These are phyloP conservation scores for Oxyruncus cristatus DNA, from an alignment of 2,113 vertebrate genomes.

Conservation along the genomic window DNA sequence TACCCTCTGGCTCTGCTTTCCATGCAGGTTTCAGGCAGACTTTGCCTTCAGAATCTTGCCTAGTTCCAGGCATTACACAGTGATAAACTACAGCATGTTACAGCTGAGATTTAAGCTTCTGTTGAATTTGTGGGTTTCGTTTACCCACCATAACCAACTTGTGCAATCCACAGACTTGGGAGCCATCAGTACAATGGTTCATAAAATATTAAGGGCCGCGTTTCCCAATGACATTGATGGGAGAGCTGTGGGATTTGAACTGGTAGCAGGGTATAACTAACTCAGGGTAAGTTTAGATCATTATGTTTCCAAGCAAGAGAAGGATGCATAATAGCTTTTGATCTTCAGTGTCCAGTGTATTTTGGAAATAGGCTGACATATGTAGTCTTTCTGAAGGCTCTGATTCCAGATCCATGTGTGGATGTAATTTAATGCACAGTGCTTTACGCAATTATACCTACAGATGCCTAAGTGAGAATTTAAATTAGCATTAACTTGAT, in stretches of 20 bases:
- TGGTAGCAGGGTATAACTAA: not conserved
- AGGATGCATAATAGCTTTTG: not conserved
- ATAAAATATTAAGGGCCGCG: not conserved
- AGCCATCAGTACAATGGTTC: not conserved
- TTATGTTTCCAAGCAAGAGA: not conserved
- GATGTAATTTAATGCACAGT: conserved; percentile 27
- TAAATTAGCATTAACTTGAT: conserved; percentile 36
- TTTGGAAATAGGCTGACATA: not conserved
- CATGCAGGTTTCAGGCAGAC: not conserved
- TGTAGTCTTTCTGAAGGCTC: not conserved
- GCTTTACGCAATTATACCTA: conserved; percentile 45
- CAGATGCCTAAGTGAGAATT: conserved; percentile 42
- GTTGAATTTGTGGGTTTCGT: not conserved
- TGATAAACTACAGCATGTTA: not conserved
- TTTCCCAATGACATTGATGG: not conserved
- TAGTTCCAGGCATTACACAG: not conserved
- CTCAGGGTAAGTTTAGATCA: not conserved
- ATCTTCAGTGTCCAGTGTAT: not conserved
- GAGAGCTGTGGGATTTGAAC: not conserved
- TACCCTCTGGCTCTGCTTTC: not conserved
- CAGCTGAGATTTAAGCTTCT: not conserved
- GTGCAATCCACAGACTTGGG: not conserved
- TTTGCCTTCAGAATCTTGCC: not conserved
- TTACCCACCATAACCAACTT: not conserved
- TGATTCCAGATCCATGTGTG: not conserved